Conservation (phyloP, 1,140 invertebrate species). For the Hesperophylax magnus region DNA sequence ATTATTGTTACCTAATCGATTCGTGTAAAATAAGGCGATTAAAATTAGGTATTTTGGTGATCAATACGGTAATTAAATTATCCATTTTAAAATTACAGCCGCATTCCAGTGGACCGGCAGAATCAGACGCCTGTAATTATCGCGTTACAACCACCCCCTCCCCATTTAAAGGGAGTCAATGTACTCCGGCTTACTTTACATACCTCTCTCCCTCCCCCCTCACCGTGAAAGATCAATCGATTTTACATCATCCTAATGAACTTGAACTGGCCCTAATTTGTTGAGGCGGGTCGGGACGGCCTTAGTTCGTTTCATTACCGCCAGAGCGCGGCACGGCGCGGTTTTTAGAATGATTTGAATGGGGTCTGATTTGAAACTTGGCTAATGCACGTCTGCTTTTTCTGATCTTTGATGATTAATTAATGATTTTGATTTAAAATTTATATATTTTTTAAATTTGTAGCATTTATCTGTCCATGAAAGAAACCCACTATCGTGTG, state of each 20-base stretch:
- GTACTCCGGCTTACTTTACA: slow-evolving; percentile 26
- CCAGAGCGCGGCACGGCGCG: slow-evolving; percentile 2
- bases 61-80: too few species aligned
- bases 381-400: neutral
- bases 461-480: too few species aligned
- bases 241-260: slow-evolving; percentile 58
- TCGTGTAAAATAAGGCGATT: too few species aligned
- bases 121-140: slow-evolving; percentile 55
- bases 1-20: too few species aligned
- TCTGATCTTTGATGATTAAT: neutral
- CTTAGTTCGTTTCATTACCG: slow-evolving; percentile 48
- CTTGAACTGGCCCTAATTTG: slow-evolving; percentile 57
- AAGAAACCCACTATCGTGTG: too few species aligned
- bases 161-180: slow-evolving; percentile 32
- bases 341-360: neutral
- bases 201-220: neutral
- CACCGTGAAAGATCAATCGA: slow-evolving; percentile 46
- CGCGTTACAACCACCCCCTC: slow-evolving; percentile 50
- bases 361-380: neutral
- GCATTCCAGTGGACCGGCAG: neutral
- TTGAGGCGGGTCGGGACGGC: slow-evolving; percentile 50
- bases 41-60: too few species aligned
- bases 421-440: too few species aligned
- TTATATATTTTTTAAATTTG: too few species aligned
- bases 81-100: neutral